Conservation (phyloP, 1,140 invertebrate species). For the Elymnias hypermnestra region DNA sequence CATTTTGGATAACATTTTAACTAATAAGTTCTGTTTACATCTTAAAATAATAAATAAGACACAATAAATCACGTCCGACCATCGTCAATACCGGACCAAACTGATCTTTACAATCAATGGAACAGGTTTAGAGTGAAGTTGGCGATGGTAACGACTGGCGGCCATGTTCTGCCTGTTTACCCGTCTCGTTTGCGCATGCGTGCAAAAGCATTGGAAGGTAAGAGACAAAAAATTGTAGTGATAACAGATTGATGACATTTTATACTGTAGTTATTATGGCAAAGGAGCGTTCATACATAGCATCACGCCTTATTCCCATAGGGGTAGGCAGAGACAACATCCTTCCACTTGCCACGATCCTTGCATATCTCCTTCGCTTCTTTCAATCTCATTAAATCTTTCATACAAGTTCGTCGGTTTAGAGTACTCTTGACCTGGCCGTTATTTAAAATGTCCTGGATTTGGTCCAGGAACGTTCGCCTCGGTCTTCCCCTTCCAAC, state of each 20-base stretch:
- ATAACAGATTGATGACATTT: constrained; percentile 15
- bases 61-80: not conserved
- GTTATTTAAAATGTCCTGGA: too few relatives aligned
- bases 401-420: too few relatives aligned
- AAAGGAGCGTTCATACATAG: too few relatives aligned
- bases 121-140: constrained; percentile 9
- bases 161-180: constrained; percentile 7
- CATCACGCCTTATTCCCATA: too few relatives aligned
- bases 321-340: too few relatives aligned
- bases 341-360: too few relatives aligned
- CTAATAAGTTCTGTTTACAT: constrained; percentile 57
- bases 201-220: not conserved
- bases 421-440: too few relatives aligned
- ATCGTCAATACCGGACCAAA: not conserved
- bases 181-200: not conserved
- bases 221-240: not conserved
- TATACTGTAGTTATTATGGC: not conserved
- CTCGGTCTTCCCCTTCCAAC: too few relatives aligned
- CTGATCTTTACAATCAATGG: constrained; percentile 13
- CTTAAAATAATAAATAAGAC: constrained; percentile 29
- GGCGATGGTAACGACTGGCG: constrained; percentile 3
- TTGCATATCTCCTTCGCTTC: too few relatives aligned
- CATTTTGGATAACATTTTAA: constrained; percentile 38
- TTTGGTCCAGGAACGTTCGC: too few relatives aligned
- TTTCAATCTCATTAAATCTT: too few relatives aligned